Percentiles rank a stretch among this genome's conserved stretches.
Evolutionary conservation across 2,113 vertebrate genomes (phyloP).

Genomic region (Tetrax tetrax): DNA sequence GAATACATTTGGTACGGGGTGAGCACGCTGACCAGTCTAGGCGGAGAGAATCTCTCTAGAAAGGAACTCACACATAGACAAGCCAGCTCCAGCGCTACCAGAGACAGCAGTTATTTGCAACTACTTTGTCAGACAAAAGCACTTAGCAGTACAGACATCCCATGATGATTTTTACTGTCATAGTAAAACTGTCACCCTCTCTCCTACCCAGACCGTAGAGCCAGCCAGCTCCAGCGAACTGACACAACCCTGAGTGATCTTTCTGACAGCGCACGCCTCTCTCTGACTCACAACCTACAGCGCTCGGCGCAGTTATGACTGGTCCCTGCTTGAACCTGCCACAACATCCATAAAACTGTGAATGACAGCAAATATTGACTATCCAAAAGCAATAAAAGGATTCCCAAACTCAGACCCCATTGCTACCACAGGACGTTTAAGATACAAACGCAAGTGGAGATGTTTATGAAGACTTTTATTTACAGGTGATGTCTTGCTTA

Average conservation of each 20-base stretch:
- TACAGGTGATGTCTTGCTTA: not conserved
- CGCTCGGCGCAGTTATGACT: not conserved
- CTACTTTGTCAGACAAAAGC: not conserved
- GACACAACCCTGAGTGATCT: not conserved
- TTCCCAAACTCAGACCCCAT: not conserved
- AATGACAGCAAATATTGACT: not conserved
- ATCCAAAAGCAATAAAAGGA: not conserved
- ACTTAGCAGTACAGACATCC: not conserved
- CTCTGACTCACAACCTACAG: not conserved
- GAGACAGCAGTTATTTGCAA: not conserved
- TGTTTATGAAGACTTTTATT: not conserved
- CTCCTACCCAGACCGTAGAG: not conserved
- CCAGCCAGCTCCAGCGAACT: not conserved
- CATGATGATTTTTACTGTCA: not conserved
- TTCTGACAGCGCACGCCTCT: not conserved
- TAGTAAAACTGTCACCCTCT: not conserved
- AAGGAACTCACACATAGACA: not conserved
- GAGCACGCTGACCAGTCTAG: not conserved
- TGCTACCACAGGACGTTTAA: not conserved
- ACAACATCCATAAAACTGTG: not conserved
- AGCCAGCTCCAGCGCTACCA: not conserved
- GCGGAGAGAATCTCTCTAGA: not conserved
- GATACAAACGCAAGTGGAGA: not conserved
- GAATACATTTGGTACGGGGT: not conserved
- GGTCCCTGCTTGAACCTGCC: not conserved